Evolutionary conservation across 1,140 invertebrate genomes (phyloP).

Genomic region (Homarus americanus): DNA sequence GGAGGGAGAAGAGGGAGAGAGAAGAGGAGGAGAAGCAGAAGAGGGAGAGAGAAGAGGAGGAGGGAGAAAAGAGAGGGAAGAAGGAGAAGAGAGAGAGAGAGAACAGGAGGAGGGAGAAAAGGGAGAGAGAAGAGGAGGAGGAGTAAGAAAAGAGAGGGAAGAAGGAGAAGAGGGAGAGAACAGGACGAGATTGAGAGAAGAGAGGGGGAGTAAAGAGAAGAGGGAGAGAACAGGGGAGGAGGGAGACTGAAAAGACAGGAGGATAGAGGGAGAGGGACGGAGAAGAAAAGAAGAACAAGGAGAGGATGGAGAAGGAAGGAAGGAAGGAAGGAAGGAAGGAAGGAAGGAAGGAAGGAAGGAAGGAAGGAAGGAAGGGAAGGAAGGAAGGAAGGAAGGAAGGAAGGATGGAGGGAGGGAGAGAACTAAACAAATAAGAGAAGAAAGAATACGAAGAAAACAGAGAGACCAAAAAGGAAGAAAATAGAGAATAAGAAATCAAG

Average conservation of each 20-base stretch:
- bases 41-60: not conserved
- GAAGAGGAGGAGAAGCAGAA: too few species aligned
- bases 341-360: not conserved
- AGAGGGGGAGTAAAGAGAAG: not conserved
- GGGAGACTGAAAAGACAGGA: not conserved
- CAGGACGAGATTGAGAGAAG: not conserved
- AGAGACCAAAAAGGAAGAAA: not conserved
- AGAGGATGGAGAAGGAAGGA: not conserved
- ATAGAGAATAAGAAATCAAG: not conserved
- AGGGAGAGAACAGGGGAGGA: not conserved
- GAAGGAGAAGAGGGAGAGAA: not conserved
- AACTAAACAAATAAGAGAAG: not conserved
- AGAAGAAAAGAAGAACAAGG: not conserved
- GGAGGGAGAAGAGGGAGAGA: not conserved
- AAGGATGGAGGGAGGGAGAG: not conserved
- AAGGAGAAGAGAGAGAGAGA: constrained; percentile 15
- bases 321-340: not conserved
- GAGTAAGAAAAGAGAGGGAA: not conserved
- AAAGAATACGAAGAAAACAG: not conserved
- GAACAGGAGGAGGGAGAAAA: not conserved
- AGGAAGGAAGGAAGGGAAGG: not conserved
- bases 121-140: constrained; percentile 7
- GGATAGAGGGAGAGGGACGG: not conserved
- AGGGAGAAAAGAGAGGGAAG: constrained; percentile 17
- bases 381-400: not conserved